phyloP scores from a whole-genome alignment of 2,797 vertebrate species.

The Galagoides demidoff region DNA sequence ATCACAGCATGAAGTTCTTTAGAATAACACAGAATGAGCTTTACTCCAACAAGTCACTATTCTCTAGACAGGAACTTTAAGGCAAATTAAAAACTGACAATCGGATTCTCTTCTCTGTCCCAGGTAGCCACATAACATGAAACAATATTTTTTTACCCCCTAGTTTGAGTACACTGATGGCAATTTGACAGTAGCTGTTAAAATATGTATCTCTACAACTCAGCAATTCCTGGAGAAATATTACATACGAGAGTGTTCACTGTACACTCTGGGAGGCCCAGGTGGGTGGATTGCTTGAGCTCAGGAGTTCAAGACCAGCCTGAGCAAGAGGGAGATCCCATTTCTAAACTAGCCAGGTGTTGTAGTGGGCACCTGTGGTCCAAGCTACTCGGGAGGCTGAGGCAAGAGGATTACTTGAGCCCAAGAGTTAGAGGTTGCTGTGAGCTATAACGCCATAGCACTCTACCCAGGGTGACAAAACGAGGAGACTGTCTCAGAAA shows the following conservation, averaged over 20 bases:
- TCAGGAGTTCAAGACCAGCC: too few species aligned
- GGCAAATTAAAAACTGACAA: constrained; percentile 77
- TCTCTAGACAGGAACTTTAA: constrained; percentile 73
- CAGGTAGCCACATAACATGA: constrained; percentile 40
- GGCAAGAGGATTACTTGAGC: too few species aligned
- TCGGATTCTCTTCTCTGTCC: constrained; percentile 64
- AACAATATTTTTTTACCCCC: neutral
- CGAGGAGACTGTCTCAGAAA: too few species aligned
- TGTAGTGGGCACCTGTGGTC: too few species aligned
- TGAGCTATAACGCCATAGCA: too few species aligned
- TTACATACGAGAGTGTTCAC: neutral
- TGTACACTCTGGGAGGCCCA: too few species aligned
- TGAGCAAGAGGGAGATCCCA: too few species aligned
- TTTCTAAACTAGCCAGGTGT: too few species aligned
- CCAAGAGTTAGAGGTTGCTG: too few species aligned
- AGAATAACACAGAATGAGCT: constrained; percentile 74
- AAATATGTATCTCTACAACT: neutral
- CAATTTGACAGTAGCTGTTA: constrained; percentile 64
- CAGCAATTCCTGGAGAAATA: constrained; percentile 44
- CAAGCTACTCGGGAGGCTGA: too few species aligned
- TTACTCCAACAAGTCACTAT: constrained; percentile 59
- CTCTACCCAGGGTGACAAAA: too few species aligned
- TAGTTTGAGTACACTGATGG: constrained; percentile 14
- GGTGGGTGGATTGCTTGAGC: too few species aligned
- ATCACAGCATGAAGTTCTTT: constrained; percentile 76